Evolutionary conservation across 2,888 invertebrate species (phyloP).

Genomic region (Artemia sinica): DNA sequence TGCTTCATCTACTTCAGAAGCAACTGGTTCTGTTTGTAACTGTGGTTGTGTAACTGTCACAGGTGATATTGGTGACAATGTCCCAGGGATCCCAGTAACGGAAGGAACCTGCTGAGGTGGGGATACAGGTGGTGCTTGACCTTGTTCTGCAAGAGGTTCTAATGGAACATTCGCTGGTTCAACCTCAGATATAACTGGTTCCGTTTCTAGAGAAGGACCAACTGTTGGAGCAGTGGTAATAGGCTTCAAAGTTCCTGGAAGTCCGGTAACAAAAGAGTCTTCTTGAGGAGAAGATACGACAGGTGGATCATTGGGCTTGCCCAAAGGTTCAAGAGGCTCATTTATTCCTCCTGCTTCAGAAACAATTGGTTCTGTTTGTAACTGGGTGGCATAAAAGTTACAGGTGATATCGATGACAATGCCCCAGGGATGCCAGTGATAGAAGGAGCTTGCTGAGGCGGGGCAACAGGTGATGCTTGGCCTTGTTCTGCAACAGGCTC

Average conservation of each 20-base stretch:
- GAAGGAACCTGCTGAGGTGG: slow-evolving; percentile 15
- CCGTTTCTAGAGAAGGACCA: not conserved
- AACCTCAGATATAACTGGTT: not conserved
- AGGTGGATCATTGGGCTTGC: no score
- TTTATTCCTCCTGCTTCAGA: no score
- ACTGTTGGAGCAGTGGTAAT: not conserved
- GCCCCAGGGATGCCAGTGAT: not conserved
- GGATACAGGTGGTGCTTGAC: not conserved
- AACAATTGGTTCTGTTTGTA: no score
- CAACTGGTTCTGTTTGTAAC: slow-evolving; percentile 3
- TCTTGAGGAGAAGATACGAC: not conserved
- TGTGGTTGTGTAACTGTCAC: slow-evolving; percentile 19
- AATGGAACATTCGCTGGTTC: not conserved
- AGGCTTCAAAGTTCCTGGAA: not conserved
- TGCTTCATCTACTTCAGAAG: not conserved
- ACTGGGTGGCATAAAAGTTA: no score
- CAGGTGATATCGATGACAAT: no score
- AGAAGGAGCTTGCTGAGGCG: not conserved
- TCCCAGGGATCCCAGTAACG: slow-evolving; percentile 15
- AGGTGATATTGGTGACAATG: slow-evolving; percentile 21
- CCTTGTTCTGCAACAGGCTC: no score
- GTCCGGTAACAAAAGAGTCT: no score
- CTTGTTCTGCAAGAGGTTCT: no score
- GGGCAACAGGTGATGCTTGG: not conserved
- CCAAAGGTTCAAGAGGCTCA: no score